These are phyloP conservation scores for Drosophila vallismaia DNA, from an alignment of 2,888 invertebrate species.

Conservation along the genomic window DNA sequence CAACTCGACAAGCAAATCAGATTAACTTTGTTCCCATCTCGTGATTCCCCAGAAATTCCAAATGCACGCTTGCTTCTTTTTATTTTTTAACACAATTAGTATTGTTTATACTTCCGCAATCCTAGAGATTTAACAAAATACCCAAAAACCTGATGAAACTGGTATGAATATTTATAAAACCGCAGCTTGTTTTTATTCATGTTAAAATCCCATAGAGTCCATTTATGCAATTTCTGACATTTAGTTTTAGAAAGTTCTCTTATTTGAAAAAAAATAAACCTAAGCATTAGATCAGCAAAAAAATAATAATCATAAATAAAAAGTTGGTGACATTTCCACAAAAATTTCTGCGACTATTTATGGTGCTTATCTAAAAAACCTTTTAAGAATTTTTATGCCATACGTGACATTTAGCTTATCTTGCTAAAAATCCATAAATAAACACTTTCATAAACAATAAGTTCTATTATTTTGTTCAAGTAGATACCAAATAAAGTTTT, in stretches of 20 bases:
- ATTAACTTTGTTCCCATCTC: not conserved
- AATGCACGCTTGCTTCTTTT: slow-evolving; percentile 9
- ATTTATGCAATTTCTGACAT: slow-evolving; percentile 35
- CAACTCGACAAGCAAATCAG: slow-evolving; percentile 1
- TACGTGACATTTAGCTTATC: slow-evolving; percentile 14
- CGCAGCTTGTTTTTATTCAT: slow-evolving; percentile 9
- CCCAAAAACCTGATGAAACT: slow-evolving; percentile 29
- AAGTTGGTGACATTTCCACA: not conserved
- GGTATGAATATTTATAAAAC: slow-evolving; percentile 35
- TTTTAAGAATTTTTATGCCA: slow-evolving; percentile 8
- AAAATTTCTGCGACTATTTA: slow-evolving; percentile 5
- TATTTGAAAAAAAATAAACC: slow-evolving; percentile 5
- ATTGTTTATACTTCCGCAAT: slow-evolving; percentile 34
- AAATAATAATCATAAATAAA: slow-evolving; percentile 7
- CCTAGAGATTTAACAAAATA: slow-evolving; percentile 6
- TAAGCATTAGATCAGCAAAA: not conserved
- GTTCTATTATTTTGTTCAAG: not conserved
- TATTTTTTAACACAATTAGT: slow-evolving; percentile 34
- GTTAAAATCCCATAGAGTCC: slow-evolving; percentile 6
- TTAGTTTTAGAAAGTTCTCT: slow-evolving; percentile 21
- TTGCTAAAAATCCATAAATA: not conserved
- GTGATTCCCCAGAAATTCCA: slow-evolving; percentile 4
- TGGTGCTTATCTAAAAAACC: not conserved
- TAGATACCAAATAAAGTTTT: not conserved
- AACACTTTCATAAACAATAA: slow-evolving; percentile 1